Percentiles rank a stretch among this genome's conserved stretches.
Evolutionary conservation across 2,888 invertebrate species (phyloP).

Genomic region (Patella caerulea): DNA sequence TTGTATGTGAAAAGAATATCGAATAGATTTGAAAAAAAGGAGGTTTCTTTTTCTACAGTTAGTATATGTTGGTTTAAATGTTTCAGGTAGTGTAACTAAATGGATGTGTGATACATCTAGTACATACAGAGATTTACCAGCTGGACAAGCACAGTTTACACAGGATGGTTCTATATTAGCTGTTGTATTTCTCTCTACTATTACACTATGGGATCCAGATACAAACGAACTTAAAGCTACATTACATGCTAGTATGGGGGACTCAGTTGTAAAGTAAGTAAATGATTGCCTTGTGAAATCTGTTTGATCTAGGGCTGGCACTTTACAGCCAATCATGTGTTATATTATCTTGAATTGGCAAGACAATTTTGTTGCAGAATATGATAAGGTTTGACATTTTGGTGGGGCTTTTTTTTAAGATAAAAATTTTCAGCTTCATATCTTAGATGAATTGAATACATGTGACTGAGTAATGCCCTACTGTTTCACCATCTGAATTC

Average conservation of each 20-base stretch:
- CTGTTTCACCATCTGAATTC: not conserved
- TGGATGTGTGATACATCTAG: slow-evolving; percentile 81
- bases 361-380: too few relatives aligned
- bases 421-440: too few relatives aligned
- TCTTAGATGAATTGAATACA: too few relatives aligned
- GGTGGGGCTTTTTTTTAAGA: too few relatives aligned
- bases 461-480: too few relatives aligned
- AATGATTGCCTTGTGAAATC: not conserved
- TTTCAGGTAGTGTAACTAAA: slow-evolving; percentile 74
- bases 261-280: slow-evolving; percentile 37
- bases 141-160: slow-evolving; percentile 79
- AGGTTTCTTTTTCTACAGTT: not conserved
- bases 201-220: slow-evolving; percentile 81
- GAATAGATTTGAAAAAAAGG: too few relatives aligned
- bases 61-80: not conserved
- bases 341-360: too few relatives aligned
- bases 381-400: not conserved
- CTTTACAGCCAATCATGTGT: not conserved
- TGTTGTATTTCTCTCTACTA: slow-evolving; percentile 78
- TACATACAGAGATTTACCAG: slow-evolving; percentile 77
- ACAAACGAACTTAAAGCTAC: slow-evolving; percentile 57
- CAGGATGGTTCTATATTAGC: slow-evolving; percentile 84
- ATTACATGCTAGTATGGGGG: slow-evolving; percentile 31
- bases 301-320: not conserved
- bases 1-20: too few relatives aligned